These are phyloP conservation scores for Aphis gossypii DNA, from an alignment of 1,140 invertebrate species.

Conservation along the genomic window DNA sequence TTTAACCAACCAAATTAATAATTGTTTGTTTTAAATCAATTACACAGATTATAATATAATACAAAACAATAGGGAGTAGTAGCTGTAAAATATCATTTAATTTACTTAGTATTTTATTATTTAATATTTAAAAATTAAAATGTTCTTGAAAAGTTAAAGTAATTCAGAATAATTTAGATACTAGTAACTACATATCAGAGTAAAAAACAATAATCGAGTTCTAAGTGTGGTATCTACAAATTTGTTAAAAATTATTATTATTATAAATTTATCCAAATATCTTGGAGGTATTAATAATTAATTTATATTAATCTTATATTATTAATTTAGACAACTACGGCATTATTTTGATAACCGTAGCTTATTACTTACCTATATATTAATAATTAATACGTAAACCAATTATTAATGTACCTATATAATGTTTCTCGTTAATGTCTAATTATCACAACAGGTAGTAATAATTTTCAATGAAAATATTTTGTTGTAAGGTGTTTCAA, in stretches of 20 bases:
- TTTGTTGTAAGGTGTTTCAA: constrained; percentile 13
- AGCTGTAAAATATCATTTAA: neutral
- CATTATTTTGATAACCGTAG: neutral
- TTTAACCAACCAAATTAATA: neutral
- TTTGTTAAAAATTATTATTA: neutral
- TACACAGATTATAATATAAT: neutral
- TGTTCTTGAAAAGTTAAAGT: neutral
- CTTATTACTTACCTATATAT: neutral
- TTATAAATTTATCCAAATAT: neutral
- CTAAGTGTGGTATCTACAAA: neutral
- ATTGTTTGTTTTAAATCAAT: neutral
- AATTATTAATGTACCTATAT: neutral
- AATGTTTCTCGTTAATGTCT: neutral
- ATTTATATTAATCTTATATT: neutral
- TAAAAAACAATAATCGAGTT: neutral
- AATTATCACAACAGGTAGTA: neutral
- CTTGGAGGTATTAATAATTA: neutral
- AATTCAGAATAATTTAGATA: neutral
- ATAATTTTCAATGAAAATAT: neutral
- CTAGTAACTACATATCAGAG: neutral
- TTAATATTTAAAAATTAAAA: neutral
- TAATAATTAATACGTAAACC: neutral
- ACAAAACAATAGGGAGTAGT: neutral
- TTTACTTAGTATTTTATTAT: neutral
- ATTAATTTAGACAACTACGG: neutral